Percentiles rank a stretch among this genome's conserved stretches.
Evolutionary conservation across 1,140 invertebrate genomes (phyloP).

Genomic region (Magallana gigas): DNA sequence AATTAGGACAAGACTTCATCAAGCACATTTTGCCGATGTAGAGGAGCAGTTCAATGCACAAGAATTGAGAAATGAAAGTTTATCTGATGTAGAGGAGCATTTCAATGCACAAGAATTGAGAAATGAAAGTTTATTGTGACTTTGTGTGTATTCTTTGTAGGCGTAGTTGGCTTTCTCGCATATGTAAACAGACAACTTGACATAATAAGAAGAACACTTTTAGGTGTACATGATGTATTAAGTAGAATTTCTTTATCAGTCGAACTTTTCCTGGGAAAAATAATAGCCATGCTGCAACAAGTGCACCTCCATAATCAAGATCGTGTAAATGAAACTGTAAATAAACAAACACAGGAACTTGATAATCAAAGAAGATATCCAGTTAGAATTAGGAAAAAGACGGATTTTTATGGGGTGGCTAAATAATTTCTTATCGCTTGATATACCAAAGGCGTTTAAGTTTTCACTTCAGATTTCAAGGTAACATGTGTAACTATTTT

Average conservation of each 20-base stretch:
- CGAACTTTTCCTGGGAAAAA: slow-evolving; percentile 4
- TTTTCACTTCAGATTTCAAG: too few relatives aligned
- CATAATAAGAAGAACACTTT: neutral
- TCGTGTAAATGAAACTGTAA: slow-evolving; percentile 10
- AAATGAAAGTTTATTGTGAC: slow-evolving; percentile 25
- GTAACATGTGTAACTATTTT: too few relatives aligned
- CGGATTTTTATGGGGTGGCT: neutral
- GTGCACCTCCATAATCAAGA: slow-evolving; percentile 10
- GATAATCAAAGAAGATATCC: neutral
- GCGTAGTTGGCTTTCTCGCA: neutral
- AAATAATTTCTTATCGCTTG: too few relatives aligned
- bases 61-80: slow-evolving; percentile 19
- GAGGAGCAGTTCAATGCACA: neutral
- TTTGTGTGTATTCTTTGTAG: slow-evolving; percentile 20
- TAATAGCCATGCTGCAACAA: slow-evolving; percentile 10
- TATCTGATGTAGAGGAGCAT: neutral
- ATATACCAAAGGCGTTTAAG: neutral
- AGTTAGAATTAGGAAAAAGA: neutral
- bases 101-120: neutral
- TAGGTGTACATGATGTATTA: too few relatives aligned
- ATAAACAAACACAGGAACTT: neutral
- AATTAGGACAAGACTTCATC: slow-evolving; percentile 10
- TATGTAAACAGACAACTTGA: slow-evolving; percentile 13
- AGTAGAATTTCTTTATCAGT: too few relatives aligned
- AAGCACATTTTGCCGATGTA: slow-evolving; percentile 10